phyloP scores from a whole-genome alignment of 1,140 invertebrate genomes.

The Kradibia gibbosae region DNA sequence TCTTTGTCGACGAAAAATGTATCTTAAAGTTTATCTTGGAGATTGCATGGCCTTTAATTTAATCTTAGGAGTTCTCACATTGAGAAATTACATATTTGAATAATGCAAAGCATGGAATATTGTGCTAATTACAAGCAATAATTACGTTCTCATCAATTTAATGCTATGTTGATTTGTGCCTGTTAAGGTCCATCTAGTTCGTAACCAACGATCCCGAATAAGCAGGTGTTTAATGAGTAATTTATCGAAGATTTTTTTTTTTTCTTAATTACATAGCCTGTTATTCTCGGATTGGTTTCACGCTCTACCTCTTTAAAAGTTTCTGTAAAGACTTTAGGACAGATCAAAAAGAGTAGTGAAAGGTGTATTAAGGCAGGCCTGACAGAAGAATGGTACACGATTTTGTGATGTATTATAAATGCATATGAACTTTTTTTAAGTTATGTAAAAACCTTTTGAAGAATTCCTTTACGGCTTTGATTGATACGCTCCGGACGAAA shows the following conservation, averaged over 20 bases:
- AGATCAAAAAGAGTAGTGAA: conserved; percentile 39
- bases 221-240: neutral
- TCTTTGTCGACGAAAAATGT: conserved; percentile 16
- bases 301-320: conserved; percentile 10
- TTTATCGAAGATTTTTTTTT: conserved; percentile 28
- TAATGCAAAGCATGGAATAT: neutral
- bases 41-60: neutral
- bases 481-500: neutral
- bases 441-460: conserved; percentile 12
- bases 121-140: neutral
- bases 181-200: neutral
- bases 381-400: conserved; percentile 9
- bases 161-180: neutral
- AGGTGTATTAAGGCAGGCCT: conserved; percentile 17
- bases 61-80: neutral
- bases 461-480: conserved; percentile 9
- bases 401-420: neutral
- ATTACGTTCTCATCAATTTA: neutral
- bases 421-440: neutral
- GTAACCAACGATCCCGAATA: neutral
- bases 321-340: neutral
- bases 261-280: neutral
- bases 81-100: neutral
- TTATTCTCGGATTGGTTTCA: conserved; percentile 1
- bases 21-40: neutral